Evolutionary conservation across 2,797 vertebrate genomes (phyloP), one percentile per base, ranked within the genome.

Genomic region (Tenualosa ilisha): DNA sequence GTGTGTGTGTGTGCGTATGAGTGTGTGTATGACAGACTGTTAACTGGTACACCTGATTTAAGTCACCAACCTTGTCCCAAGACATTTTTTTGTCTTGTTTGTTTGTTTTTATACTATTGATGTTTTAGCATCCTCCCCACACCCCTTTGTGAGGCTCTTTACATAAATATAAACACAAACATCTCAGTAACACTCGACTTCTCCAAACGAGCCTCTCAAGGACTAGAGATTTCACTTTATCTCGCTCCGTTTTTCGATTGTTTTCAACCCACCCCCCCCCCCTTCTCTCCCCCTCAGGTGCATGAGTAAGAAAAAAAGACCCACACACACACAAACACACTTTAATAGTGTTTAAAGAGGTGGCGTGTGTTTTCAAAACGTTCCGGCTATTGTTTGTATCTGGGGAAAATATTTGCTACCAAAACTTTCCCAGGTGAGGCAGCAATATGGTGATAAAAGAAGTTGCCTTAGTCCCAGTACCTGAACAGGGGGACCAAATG

Each of bases 1-100:
- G 56, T 61, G 56, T 61, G 56, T 61, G 56, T 92, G 90, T 90
- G 88, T 83, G 6, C 86, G 89, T 92, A 85, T 88, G 88, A 88
- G 53, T 53, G 83, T 87, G 24, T 89, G 79, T 84, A 85, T 83
- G 68, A 43, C 68, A 6, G 40, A 43, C 17, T 79, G 72, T 79
- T 46, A 79, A 49, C 17, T 20, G 90, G 86, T 88, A 88, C 86
- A 85, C 81, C 61, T 72, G 84, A 81, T 86, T 46, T 84, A 51
- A 63, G 31, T 83, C 79, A 51, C 37, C 68, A 84, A 83, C 50
- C 81, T 89, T 65, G 13, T 46, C 15, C 40, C 40, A 40, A 79
- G 40, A 79, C 4, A 22, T 5, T 20, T 37, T 37, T 43, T 40
- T 20, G 3, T 46, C 12, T 20, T 6, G 17, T 43, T 43, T 79